A percentile compares a stretch with the other conserved stretches of the same genome.
phyloP scores from a whole-genome alignment of 2,888 invertebrate species.

The Seladonia tumulorum region DNA sequence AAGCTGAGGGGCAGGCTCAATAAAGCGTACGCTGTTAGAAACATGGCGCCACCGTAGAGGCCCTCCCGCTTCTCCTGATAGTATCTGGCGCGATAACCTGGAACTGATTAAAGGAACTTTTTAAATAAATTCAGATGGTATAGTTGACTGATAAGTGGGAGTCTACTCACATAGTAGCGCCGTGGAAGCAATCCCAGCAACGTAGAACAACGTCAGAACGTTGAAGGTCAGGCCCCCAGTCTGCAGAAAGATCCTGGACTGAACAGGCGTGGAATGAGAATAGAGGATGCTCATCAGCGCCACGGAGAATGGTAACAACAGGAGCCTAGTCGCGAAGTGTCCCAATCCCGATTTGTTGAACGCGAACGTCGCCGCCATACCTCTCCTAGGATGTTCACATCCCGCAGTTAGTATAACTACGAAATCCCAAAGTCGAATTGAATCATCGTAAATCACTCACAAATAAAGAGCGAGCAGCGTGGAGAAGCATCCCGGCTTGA shows the following conservation, averaged over 20 bases:
- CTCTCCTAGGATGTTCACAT: constrained; percentile 86
- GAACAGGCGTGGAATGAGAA: constrained; percentile 79
- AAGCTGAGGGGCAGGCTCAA: constrained; percentile 93
- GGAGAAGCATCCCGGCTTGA: constrained; percentile 82
- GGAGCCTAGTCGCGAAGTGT: constrained; percentile 90
- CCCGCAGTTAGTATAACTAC: background rate
- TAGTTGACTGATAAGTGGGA: background rate
- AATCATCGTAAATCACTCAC: constrained; percentile 66
- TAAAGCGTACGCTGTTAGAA: constrained; percentile 92
- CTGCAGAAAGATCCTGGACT: constrained; percentile 81
- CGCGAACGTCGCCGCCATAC: constrained; percentile 91
- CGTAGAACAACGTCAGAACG: constrained; percentile 92
- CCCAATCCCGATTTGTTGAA: constrained; percentile 91
- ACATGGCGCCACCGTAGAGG: constrained; percentile 93
- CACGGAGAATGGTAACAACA: constrained; percentile 89
- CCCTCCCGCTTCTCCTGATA: constrained; percentile 96
- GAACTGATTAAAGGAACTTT: constrained; percentile 85
- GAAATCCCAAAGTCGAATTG: background rate
- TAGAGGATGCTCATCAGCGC: constrained; percentile 80
- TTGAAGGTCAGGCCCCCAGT: constrained; percentile 86
- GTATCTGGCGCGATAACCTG: constrained; percentile 94
- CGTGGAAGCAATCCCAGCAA: constrained; percentile 82
- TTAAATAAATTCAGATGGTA: background rate
- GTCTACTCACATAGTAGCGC: constrained; percentile 80
- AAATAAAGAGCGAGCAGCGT: constrained; percentile 80